A percentile compares a stretch with the other conserved stretches of the same genome.
phyloP scores from a whole-genome alignment of 2,888 invertebrate species.

The Ceraclea dissimilis region DNA sequence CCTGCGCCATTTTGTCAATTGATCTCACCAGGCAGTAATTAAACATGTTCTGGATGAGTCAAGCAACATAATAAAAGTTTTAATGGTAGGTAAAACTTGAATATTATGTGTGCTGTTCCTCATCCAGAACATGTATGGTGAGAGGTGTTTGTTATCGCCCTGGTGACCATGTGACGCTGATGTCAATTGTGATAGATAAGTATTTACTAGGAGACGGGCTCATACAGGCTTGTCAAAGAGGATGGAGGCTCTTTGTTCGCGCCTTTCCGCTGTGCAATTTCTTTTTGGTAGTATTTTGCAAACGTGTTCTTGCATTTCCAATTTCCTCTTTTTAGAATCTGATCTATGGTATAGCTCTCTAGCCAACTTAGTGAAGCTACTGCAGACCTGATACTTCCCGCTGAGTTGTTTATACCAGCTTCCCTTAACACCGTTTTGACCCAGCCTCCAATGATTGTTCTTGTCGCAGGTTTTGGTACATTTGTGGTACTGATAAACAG shows the following conservation, averaged over 20 bases:
- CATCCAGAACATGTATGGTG: constrained; percentile 5
- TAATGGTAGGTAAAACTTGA: constrained; percentile 3
- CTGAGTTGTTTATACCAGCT: constrained; percentile 7
- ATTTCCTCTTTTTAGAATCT: constrained; percentile 6
- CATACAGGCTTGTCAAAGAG: neutral
- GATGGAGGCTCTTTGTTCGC: too few species aligned
- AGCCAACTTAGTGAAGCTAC: constrained; percentile 8
- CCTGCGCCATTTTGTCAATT: neutral
- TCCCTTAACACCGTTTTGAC: constrained; percentile 6
- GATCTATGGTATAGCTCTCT: constrained; percentile 9
- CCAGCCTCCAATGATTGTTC: constrained; percentile 9
- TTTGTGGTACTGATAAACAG: neutral
- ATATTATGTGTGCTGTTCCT: constrained; percentile 4
- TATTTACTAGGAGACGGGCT: neutral
- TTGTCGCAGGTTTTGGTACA: constrained; percentile 6
- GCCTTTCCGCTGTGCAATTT: neutral
- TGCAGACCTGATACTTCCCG: constrained; percentile 12
- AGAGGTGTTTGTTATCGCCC: constrained; percentile 4
- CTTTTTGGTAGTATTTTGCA: neutral
- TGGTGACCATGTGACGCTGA: neutral
- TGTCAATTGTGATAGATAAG: constrained; percentile 2
- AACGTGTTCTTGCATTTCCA: constrained; percentile 4
- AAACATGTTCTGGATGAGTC: constrained; percentile 2
- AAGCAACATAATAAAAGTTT: constrained; percentile 3
- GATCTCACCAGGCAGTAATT: constrained; percentile 3